A percentile compares a stretch with the other conserved stretches of the same genome.
phyloP scores from a whole-genome alignment of 2,797 vertebrate species.

The Oceanodroma leucorhoa region DNA sequence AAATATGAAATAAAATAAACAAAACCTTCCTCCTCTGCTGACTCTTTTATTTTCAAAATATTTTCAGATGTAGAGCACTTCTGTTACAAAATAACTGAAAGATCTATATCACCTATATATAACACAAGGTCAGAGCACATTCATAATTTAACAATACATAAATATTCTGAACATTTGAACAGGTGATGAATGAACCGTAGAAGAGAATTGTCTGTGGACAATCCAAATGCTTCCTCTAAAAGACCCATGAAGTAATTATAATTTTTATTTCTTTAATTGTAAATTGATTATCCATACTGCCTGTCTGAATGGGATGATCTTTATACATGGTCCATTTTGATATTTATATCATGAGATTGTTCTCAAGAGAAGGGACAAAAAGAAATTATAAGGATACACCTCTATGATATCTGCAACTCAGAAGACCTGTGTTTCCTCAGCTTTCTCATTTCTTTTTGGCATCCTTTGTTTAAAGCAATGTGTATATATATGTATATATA shows the following conservation, averaged over 20 bases:
- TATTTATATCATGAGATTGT: neutral
- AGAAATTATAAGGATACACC: neutral
- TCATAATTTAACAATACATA: neutral
- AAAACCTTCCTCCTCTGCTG: neutral
- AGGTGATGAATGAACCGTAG: neutral
- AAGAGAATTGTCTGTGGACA: neutral
- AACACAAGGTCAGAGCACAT: neutral
- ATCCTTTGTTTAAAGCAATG: neutral
- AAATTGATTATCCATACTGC: neutral
- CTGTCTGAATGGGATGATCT: neutral
- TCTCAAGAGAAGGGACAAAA: neutral
- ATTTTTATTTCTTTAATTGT: neutral
- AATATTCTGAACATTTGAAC: neutral
- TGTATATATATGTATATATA: too few relatives aligned
- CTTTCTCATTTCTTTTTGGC: neutral
- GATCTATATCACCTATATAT: neutral
- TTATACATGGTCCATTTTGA: neutral
- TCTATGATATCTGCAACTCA: neutral
- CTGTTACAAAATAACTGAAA: neutral
- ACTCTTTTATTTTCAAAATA: neutral
- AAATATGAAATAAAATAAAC: neutral
- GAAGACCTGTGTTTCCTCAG: neutral
- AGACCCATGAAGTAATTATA: neutral
- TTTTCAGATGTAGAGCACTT: neutral
- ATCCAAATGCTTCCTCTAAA: neutral